Conservation (phyloP, 1,140 invertebrate genomes). For the Sesamia nonagrioides region DNA sequence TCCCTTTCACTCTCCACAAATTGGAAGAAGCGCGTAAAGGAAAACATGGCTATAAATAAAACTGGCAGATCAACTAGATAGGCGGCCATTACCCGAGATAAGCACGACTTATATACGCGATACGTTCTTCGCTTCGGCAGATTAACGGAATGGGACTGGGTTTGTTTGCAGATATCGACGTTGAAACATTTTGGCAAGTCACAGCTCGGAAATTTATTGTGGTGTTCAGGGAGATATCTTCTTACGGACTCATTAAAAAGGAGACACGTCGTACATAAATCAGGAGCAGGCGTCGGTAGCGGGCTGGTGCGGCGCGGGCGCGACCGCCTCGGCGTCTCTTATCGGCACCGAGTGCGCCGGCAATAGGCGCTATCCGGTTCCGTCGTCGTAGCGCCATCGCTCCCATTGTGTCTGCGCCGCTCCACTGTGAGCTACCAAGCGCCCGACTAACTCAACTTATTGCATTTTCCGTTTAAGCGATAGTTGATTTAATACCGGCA, state of each 20-base stretch:
- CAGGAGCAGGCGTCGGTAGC: constrained; percentile 73
- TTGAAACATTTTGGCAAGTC: constrained; percentile 80
- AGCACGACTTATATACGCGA: constrained; percentile 82
- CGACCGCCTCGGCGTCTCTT: constrained; percentile 69
- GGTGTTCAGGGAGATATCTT: constrained; percentile 84
- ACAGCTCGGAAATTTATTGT: constrained; percentile 83
- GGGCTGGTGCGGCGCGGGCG: constrained; percentile 61
- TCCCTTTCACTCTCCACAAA: constrained; percentile 87
- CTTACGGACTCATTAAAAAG: constrained; percentile 87
- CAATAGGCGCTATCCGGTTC: constrained; percentile 87
- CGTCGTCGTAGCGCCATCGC: constrained; percentile 72
- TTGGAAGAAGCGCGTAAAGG: constrained; percentile 86
- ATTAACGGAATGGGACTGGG: constrained; percentile 82
- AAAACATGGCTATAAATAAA: constrained; percentile 87
- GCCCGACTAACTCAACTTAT: constrained; percentile 69
- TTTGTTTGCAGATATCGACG: constrained; percentile 85
- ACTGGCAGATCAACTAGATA: constrained; percentile 86
- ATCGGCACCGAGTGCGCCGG: constrained; percentile 78
- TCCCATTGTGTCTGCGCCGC: constrained; percentile 72
- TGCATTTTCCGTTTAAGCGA: constrained; percentile 76
- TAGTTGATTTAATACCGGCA: constrained; percentile 51
- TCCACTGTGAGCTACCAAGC: constrained; percentile 62
- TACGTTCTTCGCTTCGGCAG: constrained; percentile 74
- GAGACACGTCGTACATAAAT: constrained; percentile 87
- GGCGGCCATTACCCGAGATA: constrained; percentile 85